Conservation (phyloP, 2,888 invertebrate genomes). For the Acanthosepion esculentum region DNA sequence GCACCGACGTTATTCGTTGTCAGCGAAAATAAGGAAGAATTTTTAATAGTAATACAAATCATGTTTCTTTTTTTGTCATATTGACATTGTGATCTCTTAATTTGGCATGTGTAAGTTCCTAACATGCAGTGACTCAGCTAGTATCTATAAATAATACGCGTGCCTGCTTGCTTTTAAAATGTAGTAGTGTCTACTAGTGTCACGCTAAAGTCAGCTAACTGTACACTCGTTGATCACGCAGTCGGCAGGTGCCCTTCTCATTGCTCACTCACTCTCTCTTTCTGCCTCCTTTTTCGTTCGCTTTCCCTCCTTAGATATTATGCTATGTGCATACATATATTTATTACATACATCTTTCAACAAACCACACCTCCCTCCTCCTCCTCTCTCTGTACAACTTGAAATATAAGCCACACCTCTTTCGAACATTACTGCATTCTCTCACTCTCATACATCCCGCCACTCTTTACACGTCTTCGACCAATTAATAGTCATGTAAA, state of each 20-base stretch:
- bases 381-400: background rate
- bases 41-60: background rate
- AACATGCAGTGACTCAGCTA: background rate
- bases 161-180: background rate
- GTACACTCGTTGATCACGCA: conserved; percentile 45
- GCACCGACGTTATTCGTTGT: background rate
- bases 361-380: background rate
- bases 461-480: background rate
- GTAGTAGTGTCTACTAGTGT: background rate
- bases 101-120: background rate
- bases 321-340: background rate
- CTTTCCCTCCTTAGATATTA: background rate
- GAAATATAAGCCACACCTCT: background rate
- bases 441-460: background rate
- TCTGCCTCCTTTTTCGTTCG: background rate
- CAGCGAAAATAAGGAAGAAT: background rate
- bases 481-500: background rate
- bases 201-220: background rate
- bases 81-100: background rate
- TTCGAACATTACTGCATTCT: background rate
- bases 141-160: background rate
- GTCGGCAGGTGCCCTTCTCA: conserved; percentile 1
- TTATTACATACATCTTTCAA: background rate
- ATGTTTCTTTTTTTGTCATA: background rate
- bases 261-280: background rate